Percentiles rank a stretch among this genome's conserved stretches.
These are phyloP conservation scores for Eugnorisma glareosa DNA, from an alignment of 2,888 invertebrate species.

Conservation along the genomic window DNA sequence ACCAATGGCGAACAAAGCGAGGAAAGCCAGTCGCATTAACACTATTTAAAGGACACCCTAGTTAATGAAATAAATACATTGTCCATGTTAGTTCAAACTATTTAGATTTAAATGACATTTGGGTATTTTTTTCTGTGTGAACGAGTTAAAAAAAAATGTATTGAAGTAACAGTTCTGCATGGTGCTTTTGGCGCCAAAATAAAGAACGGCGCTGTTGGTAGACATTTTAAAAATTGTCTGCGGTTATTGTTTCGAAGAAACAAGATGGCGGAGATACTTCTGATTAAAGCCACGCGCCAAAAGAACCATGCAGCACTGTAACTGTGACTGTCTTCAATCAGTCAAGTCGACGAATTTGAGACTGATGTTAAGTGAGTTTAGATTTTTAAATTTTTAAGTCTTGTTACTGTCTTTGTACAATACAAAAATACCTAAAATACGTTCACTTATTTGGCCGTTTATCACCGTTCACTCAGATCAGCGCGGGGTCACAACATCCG, in stretches of 20 bases:
- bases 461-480: conserved; percentile 61
- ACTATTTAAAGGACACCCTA: conserved; percentile 56
- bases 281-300: background rate
- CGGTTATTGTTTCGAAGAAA: background rate
- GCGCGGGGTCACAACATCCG: conserved; percentile 64
- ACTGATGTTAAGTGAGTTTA: conserved; percentile 85
- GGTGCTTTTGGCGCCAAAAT: background rate
- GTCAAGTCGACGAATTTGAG: conserved; percentile 80
- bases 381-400: conserved; percentile 76
- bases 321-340: conserved; percentile 69
- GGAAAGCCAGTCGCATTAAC: conserved; percentile 73
- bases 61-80: conserved; percentile 55
- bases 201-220: background rate
- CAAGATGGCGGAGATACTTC: background rate
- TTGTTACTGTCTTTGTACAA: conserved; percentile 68
- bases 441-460: conserved; percentile 63
- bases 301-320: conserved; percentile 11
- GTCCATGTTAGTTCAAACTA: conserved; percentile 65
- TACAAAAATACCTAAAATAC: conserved; percentile 60
- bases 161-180: conserved; percentile 45
- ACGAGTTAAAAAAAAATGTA: conserved; percentile 51
- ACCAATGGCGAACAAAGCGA: conserved; percentile 80
- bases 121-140: conserved; percentile 66
- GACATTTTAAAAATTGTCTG: background rate
- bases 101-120: conserved; percentile 68